These are phyloP conservation scores for Liasis olivaceus DNA, from an alignment of 2,797 vertebrate species.

Conservation along the genomic window DNA sequence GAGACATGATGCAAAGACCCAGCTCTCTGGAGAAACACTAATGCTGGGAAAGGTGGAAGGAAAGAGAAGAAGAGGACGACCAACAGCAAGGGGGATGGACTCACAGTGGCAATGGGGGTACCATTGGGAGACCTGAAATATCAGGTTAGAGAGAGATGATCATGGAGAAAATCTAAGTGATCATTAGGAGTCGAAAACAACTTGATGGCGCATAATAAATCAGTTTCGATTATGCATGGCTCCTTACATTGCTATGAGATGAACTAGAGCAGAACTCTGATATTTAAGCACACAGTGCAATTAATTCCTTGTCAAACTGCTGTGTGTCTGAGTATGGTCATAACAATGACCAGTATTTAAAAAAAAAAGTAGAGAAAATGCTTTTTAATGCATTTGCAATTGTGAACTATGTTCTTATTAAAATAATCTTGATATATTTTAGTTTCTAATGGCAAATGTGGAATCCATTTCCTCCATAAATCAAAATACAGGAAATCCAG, in stretches of 20 bases:
- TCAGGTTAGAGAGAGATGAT: background rate
- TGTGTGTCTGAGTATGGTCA: background rate
- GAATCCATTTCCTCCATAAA: background rate
- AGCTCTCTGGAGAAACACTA: background rate
- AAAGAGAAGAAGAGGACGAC: background rate
- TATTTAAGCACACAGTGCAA: background rate
- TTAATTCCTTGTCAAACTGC: background rate
- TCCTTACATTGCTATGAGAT: background rate
- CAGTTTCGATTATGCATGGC: background rate
- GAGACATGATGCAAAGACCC: background rate
- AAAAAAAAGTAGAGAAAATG: background rate
- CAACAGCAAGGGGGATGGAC: background rate
- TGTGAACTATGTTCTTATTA: background rate
- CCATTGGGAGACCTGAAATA: background rate
- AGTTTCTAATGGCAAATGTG: background rate
- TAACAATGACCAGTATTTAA: background rate
- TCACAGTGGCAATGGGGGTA: background rate
- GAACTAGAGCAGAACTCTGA: background rate
- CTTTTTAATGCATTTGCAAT: background rate
- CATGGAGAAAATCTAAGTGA: background rate
- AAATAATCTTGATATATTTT: background rate
- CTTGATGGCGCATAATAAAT: background rate
- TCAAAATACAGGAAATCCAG: background rate
- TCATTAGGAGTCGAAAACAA: background rate
- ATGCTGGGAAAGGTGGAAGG: background rate